phyloP scores from a whole-genome alignment of 2,113 vertebrate genomes.

The Saiga tatarica region DNA sequence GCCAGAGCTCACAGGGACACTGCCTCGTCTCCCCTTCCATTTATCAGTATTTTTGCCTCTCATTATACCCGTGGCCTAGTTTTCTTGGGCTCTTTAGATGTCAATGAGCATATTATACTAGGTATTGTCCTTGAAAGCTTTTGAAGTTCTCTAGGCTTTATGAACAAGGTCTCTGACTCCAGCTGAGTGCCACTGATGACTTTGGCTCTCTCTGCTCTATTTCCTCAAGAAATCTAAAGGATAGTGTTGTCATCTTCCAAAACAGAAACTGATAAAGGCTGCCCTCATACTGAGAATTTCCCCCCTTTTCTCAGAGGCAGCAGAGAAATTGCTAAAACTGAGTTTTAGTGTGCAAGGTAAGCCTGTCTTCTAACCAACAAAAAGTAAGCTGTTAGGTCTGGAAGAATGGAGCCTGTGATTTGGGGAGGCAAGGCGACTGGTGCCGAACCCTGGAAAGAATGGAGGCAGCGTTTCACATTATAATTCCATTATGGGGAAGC shows the following conservation, averaged over 20 bases:
- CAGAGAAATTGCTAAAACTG: slow-evolving; percentile 47
- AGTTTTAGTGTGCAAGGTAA: slow-evolving; percentile 22
- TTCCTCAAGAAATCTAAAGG: slow-evolving; percentile 69
- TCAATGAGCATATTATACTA: slow-evolving; percentile 20
- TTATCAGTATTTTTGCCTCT: slow-evolving; percentile 67
- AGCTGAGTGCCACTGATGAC: slow-evolving; percentile 43
- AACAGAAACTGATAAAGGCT: slow-evolving; percentile 36
- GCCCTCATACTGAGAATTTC: not conserved
- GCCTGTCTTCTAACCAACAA: not conserved
- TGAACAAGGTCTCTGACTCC: slow-evolving; percentile 54
- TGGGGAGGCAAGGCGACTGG: not conserved
- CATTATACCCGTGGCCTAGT: slow-evolving; percentile 70
- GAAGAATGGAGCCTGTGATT: not conserved
- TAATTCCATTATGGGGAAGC: not conserved
- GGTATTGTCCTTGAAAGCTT: slow-evolving; percentile 58
- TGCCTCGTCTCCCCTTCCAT: slow-evolving; percentile 1
- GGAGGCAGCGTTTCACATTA: not conserved
- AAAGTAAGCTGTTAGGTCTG: not conserved
- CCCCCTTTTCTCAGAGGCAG: not conserved
- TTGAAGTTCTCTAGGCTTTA: slow-evolving; percentile 64
- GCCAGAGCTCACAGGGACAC: slow-evolving; percentile 13
- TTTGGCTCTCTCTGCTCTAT: slow-evolving; percentile 53
- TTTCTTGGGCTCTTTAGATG: slow-evolving; percentile 53
- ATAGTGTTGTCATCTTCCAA: slow-evolving; percentile 8
- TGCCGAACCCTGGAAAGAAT: not conserved